Conservation (phyloP, 1,140 invertebrate genomes). For the Drosophila sucinea region DNA sequence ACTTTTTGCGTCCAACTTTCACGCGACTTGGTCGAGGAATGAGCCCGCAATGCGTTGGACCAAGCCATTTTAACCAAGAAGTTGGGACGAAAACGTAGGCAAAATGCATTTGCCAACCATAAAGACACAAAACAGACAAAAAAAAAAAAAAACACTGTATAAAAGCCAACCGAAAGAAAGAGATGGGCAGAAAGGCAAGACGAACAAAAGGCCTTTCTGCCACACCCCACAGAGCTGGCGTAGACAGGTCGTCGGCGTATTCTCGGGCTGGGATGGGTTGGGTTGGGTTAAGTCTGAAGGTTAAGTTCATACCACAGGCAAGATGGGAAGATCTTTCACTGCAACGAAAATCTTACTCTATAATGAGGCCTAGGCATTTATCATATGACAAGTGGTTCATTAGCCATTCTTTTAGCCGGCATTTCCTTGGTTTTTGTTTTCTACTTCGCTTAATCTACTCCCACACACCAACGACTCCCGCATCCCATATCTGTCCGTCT, state of each 20-base stretch:
- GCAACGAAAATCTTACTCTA: background rate
- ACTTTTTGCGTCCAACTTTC: constrained; percentile 76
- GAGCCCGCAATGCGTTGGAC: constrained; percentile 70
- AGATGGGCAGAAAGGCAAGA: constrained; percentile 28
- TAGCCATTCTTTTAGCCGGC: constrained; percentile 12
- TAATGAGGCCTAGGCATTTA: constrained; percentile 47
- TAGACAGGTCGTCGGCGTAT: constrained; percentile 34
- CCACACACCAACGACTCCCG: background rate
- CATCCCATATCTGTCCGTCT: background rate
- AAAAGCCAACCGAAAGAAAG: constrained; percentile 21
- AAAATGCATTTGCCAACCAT: constrained; percentile 35
- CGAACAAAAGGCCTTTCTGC: constrained; percentile 43
- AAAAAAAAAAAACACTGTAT: background rate
- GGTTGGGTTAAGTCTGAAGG: constrained; percentile 46
- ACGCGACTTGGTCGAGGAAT: constrained; percentile 77
- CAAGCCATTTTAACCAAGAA: constrained; percentile 79
- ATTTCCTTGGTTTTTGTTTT: background rate
- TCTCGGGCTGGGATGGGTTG: constrained; percentile 17
- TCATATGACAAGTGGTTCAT: constrained; percentile 29
- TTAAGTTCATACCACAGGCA: constrained; percentile 59
- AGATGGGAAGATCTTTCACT: constrained; percentile 52
- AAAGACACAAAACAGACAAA: background rate
- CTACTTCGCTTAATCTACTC: background rate
- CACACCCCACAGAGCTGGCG: constrained; percentile 42
- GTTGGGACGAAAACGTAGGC: constrained; percentile 46